A percentile compares a stretch with the other conserved stretches of the same genome.
Evolutionary conservation across 2,113 vertebrate species (phyloP).

Genomic region (Ptychochromis oligacanthus): DNA sequence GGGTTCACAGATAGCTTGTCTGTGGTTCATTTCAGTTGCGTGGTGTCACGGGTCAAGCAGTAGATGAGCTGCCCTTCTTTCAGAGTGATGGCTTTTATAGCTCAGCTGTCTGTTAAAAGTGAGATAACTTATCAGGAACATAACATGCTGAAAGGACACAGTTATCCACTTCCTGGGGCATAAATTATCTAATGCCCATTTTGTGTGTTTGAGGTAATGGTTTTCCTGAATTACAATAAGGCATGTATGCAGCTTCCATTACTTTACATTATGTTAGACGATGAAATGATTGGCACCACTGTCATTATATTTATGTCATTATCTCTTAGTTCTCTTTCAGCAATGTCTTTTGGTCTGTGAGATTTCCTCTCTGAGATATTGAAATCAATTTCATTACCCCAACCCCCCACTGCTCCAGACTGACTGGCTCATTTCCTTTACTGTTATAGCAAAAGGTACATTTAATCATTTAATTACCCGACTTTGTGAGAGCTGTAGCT

Average conservation of each 20-base stretch:
- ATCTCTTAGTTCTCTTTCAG: conserved; percentile 36
- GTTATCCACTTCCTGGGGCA: conserved; percentile 58
- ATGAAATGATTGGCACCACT: conserved; percentile 36
- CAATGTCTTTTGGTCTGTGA: conserved; percentile 33
- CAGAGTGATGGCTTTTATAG: conserved; percentile 20
- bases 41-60: conserved; percentile 21
- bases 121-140: conserved; percentile 36
- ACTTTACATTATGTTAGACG: conserved; percentile 28
- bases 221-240: conserved; percentile 36
- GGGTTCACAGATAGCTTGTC: not conserved
- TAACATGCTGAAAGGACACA: conserved; percentile 55
- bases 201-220: conserved; percentile 54
- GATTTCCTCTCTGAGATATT: conserved; percentile 56
- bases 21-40: not conserved
- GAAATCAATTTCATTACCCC: conserved; percentile 40
- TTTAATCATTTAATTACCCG: conserved; percentile 40
- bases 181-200: conserved; percentile 50
- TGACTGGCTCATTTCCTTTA: conserved; percentile 55
- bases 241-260: conserved; percentile 30
- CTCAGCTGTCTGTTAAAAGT: conserved; percentile 29
- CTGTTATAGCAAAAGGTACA: conserved; percentile 27
- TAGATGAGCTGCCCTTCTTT: conserved; percentile 18
- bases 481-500: conserved; percentile 11
- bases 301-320: conserved; percentile 44
- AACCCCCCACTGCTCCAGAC: conserved; percentile 23